These are phyloP conservation scores for Drosophila mulleri DNA, from an alignment of 2,888 invertebrate genomes.

Conservation along the genomic window DNA sequence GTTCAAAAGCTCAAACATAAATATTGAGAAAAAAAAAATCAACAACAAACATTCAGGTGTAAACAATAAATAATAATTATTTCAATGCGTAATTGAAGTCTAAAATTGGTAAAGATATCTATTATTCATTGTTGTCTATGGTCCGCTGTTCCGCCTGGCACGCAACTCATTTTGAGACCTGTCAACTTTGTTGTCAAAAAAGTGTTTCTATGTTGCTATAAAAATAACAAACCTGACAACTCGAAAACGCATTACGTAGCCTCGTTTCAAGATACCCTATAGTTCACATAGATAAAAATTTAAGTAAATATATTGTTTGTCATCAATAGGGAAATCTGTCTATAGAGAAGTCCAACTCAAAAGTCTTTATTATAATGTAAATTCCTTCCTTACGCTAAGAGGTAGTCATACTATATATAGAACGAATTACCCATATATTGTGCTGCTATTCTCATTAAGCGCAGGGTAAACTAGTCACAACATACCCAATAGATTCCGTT, in stretches of 20 bases:
- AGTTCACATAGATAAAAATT: background rate
- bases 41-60: constrained; percentile 66
- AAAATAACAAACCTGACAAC: constrained; percentile 12
- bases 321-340: no score
- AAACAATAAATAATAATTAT: constrained; percentile 73
- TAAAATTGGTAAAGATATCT: constrained; percentile 44
- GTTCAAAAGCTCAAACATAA: constrained; percentile 11
- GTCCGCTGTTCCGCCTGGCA: constrained; percentile 36
- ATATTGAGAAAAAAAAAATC: background rate
- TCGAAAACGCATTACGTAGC: background rate
- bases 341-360: no score
- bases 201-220: constrained; percentile 10
- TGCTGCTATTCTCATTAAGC: background rate
- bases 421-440: no score
- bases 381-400: no score
- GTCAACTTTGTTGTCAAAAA: constrained; percentile 60
- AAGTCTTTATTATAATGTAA: no score
- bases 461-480: background rate
- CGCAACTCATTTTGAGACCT: constrained; percentile 50
- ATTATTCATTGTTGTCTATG: constrained; percentile 14
- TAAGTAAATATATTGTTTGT: no score
- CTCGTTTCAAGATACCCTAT: constrained; percentile 7
- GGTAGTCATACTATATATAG: no score
- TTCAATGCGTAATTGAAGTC: constrained; percentile 60
- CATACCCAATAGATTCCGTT: background rate